Conservation (phyloP, 2,113 vertebrate genomes). For the Phainopepla nitens region DNA sequence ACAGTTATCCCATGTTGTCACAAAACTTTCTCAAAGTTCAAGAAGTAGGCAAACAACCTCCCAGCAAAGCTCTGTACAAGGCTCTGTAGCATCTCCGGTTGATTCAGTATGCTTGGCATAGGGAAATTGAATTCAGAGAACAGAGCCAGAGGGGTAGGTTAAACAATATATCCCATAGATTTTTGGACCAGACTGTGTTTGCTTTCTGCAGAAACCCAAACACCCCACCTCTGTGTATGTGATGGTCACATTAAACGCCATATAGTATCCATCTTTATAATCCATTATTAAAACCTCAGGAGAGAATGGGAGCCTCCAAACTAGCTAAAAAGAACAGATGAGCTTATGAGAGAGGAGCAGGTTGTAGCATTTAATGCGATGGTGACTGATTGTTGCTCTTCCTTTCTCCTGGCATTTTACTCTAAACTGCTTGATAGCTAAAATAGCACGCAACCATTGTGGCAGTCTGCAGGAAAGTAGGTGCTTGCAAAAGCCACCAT, state of each 20-base stretch:
- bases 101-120: not conserved
- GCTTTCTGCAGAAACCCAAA: not conserved
- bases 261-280: not conserved
- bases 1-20: rapidly evolving
- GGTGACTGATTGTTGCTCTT: not conserved
- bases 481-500: not conserved
- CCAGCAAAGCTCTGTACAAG: not conserved
- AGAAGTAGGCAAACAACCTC: not conserved
- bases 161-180: not conserved
- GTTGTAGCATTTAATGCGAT: not conserved
- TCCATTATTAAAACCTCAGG: not conserved
- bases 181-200: not conserved
- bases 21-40: not conserved
- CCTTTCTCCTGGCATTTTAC: not conserved
- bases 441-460: not conserved
- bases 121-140: not conserved
- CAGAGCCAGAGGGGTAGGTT: not conserved
- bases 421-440: not conserved
- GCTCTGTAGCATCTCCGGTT: not conserved
- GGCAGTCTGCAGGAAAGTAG: not conserved
- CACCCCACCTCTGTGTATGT: not conserved
- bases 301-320: not conserved
- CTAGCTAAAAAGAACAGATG: not conserved
- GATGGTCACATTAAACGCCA: not conserved
- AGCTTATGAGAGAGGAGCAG: not conserved